phyloP scores from a whole-genome alignment of 1,140 invertebrate genomes.

The Drosophila gunungcola region DNA sequence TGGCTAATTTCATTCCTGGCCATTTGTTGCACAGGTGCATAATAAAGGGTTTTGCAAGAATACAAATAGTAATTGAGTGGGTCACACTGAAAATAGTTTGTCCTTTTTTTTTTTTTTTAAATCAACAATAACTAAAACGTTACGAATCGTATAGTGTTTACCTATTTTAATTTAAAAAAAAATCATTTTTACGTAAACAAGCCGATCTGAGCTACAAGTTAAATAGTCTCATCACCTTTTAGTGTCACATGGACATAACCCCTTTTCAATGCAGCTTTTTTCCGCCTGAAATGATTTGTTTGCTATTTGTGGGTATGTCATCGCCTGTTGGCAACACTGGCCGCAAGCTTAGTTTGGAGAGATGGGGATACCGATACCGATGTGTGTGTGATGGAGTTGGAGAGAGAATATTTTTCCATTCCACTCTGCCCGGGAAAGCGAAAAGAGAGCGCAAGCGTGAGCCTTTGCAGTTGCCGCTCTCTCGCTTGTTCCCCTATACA shows the following conservation, averaged over 20 bases:
- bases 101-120: too few species aligned
- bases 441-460: conserved; percentile 40
- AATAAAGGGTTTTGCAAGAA: neutral
- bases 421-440: conserved; percentile 37
- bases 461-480: conserved; percentile 30
- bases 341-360: conserved; percentile 29
- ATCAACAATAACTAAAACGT: too few species aligned
- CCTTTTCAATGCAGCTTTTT: conserved; percentile 4
- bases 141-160: too few species aligned
- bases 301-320: conserved; percentile 15
- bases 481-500: neutral
- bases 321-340: conserved; percentile 35
- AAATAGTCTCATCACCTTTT: neutral
- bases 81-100: neutral
- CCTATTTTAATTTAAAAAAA: too few species aligned
- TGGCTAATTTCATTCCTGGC: neutral
- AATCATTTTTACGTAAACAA: too few species aligned
- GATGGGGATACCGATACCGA: neutral
- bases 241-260: conserved; percentile 4
- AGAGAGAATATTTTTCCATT: conserved; percentile 41
- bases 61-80: neutral
- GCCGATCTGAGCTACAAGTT: too few species aligned
- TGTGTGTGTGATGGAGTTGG: conserved; percentile 22
- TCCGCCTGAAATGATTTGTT: conserved; percentile 17
- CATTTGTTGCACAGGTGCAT: conserved; percentile 8